A percentile compares a stretch with the other conserved stretches of the same genome.
Conservation (phyloP, 2,797 vertebrate genomes). For the Delichon dasypus region DNA sequence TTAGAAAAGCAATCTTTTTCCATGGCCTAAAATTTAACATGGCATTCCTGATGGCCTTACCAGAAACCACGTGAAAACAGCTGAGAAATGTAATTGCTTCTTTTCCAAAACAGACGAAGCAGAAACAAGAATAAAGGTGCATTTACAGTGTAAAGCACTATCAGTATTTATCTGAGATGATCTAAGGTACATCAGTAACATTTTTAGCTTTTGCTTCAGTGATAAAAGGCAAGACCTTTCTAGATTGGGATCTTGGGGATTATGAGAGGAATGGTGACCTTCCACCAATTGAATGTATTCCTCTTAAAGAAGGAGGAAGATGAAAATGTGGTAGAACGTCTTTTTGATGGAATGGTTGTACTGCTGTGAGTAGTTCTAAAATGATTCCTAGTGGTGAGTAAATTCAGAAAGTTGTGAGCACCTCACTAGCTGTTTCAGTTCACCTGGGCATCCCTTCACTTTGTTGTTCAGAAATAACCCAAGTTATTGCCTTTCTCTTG, state of each 20-base stretch:
- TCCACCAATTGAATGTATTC: accelerated
- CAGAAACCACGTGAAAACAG: not conserved
- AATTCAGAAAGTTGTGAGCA: not conserved
- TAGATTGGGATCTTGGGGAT: not conserved
- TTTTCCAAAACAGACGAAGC: not conserved
- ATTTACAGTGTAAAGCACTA: not conserved
- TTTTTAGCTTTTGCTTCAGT: not conserved
- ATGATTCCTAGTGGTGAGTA: not conserved
- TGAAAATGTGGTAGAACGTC: not conserved
- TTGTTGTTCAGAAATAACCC: not conserved
- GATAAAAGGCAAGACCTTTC: not conserved
- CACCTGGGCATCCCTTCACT: not conserved
- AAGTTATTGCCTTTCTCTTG: not conserved
- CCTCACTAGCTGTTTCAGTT: not conserved
- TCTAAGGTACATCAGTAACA: not conserved
- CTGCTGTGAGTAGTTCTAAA: not conserved
- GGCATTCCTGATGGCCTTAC: not conserved
- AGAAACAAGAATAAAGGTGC: not conserved
- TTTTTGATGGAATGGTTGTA: not conserved
- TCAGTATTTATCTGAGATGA: not conserved
- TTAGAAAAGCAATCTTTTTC: not conserved
- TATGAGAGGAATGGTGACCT: not conserved
- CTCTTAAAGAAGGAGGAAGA: not conserved
- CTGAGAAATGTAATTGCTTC: not conserved
- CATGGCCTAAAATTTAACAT: not conserved